phyloP scores from a whole-genome alignment of 2,113 vertebrate species.

The Sminthopsis crassicaudata region DNA sequence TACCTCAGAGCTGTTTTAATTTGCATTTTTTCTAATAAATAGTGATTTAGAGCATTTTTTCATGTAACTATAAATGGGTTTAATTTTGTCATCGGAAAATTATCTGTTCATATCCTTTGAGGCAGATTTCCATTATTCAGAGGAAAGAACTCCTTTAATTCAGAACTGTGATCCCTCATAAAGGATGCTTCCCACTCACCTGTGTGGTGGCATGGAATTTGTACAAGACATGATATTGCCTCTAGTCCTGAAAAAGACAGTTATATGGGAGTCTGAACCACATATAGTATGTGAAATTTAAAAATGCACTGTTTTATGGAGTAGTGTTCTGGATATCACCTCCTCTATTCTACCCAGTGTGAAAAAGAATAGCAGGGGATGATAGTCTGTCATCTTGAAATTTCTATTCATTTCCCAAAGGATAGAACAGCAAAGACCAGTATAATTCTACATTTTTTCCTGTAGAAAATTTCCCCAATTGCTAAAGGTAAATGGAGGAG shows the following conservation, averaged over 20 bases:
- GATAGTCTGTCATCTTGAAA: neutral
- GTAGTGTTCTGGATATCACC: neutral
- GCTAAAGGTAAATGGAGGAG: neutral
- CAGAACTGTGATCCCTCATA: neutral
- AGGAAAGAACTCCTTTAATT: neutral
- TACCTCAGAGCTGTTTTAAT: no score
- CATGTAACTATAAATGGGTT: no score
- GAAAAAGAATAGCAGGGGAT: neutral
- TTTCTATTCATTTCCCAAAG: neutral
- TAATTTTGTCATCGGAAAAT: no score
- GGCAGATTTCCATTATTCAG: neutral
- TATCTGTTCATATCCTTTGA: no score
- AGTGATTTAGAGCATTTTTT: no score
- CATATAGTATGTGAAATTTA: neutral
- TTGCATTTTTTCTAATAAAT: no score
- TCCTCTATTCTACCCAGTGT: neutral
- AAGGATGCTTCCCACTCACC: neutral
- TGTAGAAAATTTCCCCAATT: neutral
- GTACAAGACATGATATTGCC: neutral
- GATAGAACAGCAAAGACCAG: neutral
- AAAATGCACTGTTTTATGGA: neutral
- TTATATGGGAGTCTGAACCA: neutral
- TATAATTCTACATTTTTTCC: neutral
- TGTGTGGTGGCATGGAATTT: neutral
- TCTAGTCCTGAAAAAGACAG: neutral